Base-by-base conservation (phyloP, 2,797 vertebrate species). In the Pseudomugil tenellus region DNA sequence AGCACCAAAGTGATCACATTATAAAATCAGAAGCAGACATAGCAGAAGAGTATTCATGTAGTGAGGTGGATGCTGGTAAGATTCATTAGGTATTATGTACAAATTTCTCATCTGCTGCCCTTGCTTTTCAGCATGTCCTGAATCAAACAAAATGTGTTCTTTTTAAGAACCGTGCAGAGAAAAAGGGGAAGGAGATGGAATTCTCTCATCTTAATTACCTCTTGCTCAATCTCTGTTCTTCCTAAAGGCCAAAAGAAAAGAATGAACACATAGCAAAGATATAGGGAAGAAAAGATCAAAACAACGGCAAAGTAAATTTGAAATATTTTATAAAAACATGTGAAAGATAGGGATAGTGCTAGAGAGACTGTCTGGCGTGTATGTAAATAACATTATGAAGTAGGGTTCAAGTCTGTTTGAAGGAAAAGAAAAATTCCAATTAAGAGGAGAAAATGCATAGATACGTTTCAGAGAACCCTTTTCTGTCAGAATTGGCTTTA, bases 21-120 rank as follows among this genome's bases (percentile, higher is more conserved):
- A 55, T 76, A 75, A 58, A 46, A 72, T 70, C 55, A 74, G 21
- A 25, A 26, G n/a, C 16, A 39, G 61, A 63, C 25, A 52, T 6
- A 4, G 23, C 21, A 60, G 52, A 77, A 41, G 43, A 75, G 37
- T 49, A 61, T 59, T 49, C 39, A 13, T 21, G 58, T n/a, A n/a
- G n/a, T 52, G 65, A 66, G 60, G 79, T 58, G 65, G 68, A 56
- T 51, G 43, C 60, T 68, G 51, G 72, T 71, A 63, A 71, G 39
- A 80, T 81, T 81, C 51, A 84, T 83, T 65, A 43, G 61, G 62
- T 81, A 76, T 79, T 83, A 79, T 80, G 67, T 31, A 60, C 19
- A 13, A 80, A 80, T 84, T 62, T 77, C 63, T 76, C 77, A 85
- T 83, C 65, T 80, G 67, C 70, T 77, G 69, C 54, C 60, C 58